These are phyloP conservation scores for Anolis sagrei DNA, from an alignment of 2,113 vertebrate species.

Conservation along the genomic window DNA sequence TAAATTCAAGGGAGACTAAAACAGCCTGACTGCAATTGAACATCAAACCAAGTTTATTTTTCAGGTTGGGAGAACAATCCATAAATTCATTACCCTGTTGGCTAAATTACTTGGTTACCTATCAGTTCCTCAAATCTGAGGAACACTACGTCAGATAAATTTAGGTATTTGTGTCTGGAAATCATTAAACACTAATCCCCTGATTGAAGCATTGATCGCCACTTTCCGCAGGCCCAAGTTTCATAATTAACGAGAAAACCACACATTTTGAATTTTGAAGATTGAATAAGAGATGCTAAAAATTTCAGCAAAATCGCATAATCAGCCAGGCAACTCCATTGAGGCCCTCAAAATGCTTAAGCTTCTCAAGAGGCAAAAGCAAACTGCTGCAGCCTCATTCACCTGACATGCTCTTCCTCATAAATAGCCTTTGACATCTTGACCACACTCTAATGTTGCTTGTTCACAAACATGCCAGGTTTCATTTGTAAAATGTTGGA, in stretches of 20 bases:
- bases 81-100: constrained; percentile 4
- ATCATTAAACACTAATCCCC: constrained; percentile 12
- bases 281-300: not conserved
- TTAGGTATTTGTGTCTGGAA: not conserved
- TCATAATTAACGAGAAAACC: not conserved
- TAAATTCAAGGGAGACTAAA: not conserved
- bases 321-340: not conserved
- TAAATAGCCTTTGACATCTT: no score
- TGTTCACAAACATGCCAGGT: no score
- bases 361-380: no score
- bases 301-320: not conserved
- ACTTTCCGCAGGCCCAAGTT: not conserved
- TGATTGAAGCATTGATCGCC: not conserved
- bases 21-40: not conserved
- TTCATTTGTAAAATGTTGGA: no score
- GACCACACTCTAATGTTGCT: no score
- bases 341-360: not conserved
- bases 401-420: no score
- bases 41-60: not conserved
- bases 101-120: not conserved
- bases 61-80: not conserved
- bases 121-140: constrained; percentile 2
- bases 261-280: not conserved
- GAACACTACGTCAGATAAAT: not conserved
- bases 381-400: no score